A percentile compares a stretch with the other conserved stretches of the same genome.
Conservation (phyloP, 2,888 invertebrate genomes). For the Allophyes oxyacanthae region DNA sequence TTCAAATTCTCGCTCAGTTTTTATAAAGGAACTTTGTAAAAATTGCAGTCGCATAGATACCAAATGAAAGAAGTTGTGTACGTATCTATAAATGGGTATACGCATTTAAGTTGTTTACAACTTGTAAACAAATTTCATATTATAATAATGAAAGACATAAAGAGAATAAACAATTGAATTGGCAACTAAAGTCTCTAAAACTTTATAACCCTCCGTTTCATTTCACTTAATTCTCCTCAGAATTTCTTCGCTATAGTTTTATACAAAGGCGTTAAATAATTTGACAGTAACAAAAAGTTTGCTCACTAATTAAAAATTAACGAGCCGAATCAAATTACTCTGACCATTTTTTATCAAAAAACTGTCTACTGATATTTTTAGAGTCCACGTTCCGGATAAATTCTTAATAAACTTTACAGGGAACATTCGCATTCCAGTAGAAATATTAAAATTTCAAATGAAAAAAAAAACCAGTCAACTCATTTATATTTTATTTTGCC, state of each 20-base stretch:
- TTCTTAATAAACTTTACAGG: conserved; percentile 69
- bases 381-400: conserved; percentile 57
- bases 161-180: too few relatives aligned
- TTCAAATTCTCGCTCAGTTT: conserved; percentile 54
- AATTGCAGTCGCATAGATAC: conserved; percentile 37
- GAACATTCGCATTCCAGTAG: conserved; percentile 49
- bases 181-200: conserved; percentile 11
- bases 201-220: conserved; percentile 22
- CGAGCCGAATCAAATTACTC: conserved; percentile 49
- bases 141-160: too few relatives aligned
- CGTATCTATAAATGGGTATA: background rate
- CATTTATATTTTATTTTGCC: conserved; percentile 73
- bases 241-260: conserved; percentile 26
- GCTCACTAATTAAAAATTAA: conserved; percentile 54
- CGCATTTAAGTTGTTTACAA: background rate
- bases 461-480: conserved; percentile 68
- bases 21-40: conserved; percentile 40
- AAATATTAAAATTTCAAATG: conserved; percentile 71
- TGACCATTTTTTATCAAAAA: conserved; percentile 55
- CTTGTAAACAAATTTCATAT: too few relatives aligned
- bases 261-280: conserved; percentile 41
- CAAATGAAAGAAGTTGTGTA: conserved; percentile 12
- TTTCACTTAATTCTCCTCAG: conserved; percentile 26
- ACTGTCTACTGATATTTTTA: conserved; percentile 49
- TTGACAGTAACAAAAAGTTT: conserved; percentile 31